phyloP scores from a whole-genome alignment of 1,140 invertebrate genomes.

The Linepithema humile region DNA sequence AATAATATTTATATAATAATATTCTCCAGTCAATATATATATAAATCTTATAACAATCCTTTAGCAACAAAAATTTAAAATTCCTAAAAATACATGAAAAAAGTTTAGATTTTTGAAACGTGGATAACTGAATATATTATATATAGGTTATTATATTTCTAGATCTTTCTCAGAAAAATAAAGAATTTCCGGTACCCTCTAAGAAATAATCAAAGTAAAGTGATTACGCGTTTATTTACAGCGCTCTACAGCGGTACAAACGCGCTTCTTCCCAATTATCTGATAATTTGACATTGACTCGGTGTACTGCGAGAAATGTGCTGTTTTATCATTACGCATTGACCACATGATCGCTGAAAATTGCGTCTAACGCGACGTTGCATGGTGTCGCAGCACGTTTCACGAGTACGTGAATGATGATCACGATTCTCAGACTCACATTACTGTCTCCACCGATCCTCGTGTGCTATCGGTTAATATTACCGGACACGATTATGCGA shows the following conservation, averaged over 20 bases:
- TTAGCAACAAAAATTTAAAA: background rate
- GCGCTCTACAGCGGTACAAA: constrained; percentile 7
- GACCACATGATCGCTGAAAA: background rate
- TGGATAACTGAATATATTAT: background rate
- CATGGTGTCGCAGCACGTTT: background rate
- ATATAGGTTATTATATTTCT: background rate
- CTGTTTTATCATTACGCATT: constrained; percentile 33
- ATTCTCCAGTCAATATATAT: background rate
- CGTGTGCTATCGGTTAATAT: background rate
- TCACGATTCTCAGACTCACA: background rate
- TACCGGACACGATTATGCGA: background rate
- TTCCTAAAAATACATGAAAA: background rate
- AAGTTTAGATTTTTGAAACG: background rate
- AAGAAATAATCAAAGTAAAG: background rate
- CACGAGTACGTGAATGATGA: background rate
- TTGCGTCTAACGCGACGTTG: background rate
- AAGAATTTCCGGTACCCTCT: background rate
- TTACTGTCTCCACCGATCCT: background rate
- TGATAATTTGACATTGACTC: constrained; percentile 64
- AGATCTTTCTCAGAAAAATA: too few relatives aligned
- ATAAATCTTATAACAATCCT: background rate
- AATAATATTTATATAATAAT: background rate
- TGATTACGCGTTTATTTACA: constrained; percentile 16
- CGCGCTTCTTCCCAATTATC: constrained; percentile 42
- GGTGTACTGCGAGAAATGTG: constrained; percentile 1